Conservation (phyloP, 2,113 vertebrate genomes). For the Ophthalmolycus amberensis region DNA sequence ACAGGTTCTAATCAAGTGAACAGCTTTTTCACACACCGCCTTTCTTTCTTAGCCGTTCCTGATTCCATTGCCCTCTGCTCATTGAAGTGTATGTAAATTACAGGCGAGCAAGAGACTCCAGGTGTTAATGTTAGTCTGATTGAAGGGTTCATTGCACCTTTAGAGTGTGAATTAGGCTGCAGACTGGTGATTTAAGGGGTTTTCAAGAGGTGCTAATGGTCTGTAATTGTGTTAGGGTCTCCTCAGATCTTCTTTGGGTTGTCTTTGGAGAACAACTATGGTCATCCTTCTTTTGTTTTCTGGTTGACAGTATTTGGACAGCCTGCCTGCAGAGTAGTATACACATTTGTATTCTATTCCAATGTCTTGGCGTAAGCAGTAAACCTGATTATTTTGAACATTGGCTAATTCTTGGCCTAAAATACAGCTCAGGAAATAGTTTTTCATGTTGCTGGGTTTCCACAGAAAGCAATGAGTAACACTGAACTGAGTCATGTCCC, state of each 20-base stretch:
- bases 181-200: constrained; percentile 33
- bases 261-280: constrained; percentile 19
- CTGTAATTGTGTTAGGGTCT: constrained; percentile 42
- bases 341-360: not conserved
- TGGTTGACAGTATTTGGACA: constrained; percentile 3
- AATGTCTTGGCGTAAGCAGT: not conserved
- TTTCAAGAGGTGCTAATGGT: constrained; percentile 42
- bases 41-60: not conserved
- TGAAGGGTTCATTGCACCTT: constrained; percentile 22
- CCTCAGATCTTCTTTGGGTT: constrained; percentile 19
- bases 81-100: constrained; percentile 56
- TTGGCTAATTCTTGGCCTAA: not conserved
- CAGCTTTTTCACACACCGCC: not conserved
- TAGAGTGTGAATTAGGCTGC: constrained; percentile 35
- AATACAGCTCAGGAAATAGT: not conserved
- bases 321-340: not conserved
- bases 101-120: constrained; percentile 47
- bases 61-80: constrained; percentile 5
- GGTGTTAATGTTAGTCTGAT: constrained; percentile 56
- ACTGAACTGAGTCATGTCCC: not conserved
- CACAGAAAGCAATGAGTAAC: not conserved
- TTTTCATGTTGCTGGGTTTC: not conserved
- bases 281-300: constrained; percentile 1
- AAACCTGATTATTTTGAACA: not conserved
- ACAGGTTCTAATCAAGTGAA: constrained; percentile 8